phyloP scores from a whole-genome alignment of 2,888 invertebrate genomes.

The Eucera pruinosa region DNA sequence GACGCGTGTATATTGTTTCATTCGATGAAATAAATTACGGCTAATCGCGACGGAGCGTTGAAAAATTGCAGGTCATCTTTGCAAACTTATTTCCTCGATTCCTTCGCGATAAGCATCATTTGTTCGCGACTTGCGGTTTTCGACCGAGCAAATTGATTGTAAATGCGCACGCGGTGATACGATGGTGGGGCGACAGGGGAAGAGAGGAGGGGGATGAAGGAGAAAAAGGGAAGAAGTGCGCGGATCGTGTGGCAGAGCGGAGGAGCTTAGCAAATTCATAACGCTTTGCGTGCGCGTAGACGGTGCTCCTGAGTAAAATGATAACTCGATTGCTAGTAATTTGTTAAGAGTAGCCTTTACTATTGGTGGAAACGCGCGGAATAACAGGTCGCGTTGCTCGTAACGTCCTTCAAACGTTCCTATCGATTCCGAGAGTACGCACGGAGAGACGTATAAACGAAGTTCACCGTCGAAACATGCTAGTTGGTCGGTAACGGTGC shows the following conservation, averaged over 20 bases:
- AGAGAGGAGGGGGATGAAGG: not conserved
- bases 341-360: constrained; percentile 37
- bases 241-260: constrained; percentile 10
- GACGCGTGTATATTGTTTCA: not conserved
- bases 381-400: constrained; percentile 61
- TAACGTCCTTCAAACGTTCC: constrained; percentile 75
- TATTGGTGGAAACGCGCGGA: constrained; percentile 57
- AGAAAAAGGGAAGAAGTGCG: not conserved
- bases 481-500: constrained; percentile 67
- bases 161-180: not conserved
- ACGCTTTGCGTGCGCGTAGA: constrained; percentile 15
- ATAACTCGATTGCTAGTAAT: constrained; percentile 45
- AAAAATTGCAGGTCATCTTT: not conserved
- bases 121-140: too few species aligned
- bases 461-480: constrained; percentile 62
- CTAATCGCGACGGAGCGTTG: too few species aligned
- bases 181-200: too few species aligned
- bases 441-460: constrained; percentile 64
- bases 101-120: not conserved
- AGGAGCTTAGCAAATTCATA: too few species aligned
- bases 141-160: not conserved
- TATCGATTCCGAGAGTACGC: constrained; percentile 71
- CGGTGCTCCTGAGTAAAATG: constrained; percentile 25
- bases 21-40: too few species aligned
- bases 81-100: too few species aligned